Evolutionary conservation across 2,113 vertebrate genomes (phyloP), one percentile per base, ranked within the genome.

Genomic region (Myrmecophaga tridactyla): DNA sequence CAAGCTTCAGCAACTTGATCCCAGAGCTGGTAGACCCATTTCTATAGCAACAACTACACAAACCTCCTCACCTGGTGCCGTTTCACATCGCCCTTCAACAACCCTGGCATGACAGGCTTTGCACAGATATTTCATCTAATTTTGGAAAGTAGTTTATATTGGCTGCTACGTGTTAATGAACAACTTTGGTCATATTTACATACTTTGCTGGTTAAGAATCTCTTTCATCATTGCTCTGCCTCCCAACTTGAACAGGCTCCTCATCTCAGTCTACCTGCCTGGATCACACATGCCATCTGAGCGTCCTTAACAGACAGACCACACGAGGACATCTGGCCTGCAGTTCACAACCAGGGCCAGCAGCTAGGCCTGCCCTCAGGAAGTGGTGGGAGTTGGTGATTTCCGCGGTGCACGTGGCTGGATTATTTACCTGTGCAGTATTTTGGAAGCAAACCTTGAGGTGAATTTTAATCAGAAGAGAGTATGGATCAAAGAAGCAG

Each of bases 101-200:
- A 29, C 46, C 6, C 48, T 87, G 86, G 95, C 96, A 96, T 90
- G 93, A 95, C 83, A 91, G 91, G 51, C 92, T 97, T 96, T 9
- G 34, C 41, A 72, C 83, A 95, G 90, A 96, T 91, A 95, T 96
- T 86, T 86, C 58, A 76, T 91, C 97, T 97, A 96, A 97, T 96
- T 97, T 97, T 98, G 93, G 97, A 96, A 97, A 98, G 95, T 70
- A 72, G 96, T 97, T 97, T 97, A 97, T 96, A 69, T 97, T 96
- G 94, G 96, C 95, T 0, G 25, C 86, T 91, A 58, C 15, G 81
- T 97, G 93, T 91, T 97, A 97, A 97, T 96, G 96, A 97, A 96
- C 86, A 77, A 46, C 93, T 94, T 70, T 51, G 86, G 76, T 73
- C 41, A 4, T 97, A 94, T 96, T 98, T 97, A 97, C 97, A 97